These are phyloP conservation scores for Saccopteryx leptura DNA, from an alignment of 2,113 vertebrate species.

Conservation along the genomic window DNA sequence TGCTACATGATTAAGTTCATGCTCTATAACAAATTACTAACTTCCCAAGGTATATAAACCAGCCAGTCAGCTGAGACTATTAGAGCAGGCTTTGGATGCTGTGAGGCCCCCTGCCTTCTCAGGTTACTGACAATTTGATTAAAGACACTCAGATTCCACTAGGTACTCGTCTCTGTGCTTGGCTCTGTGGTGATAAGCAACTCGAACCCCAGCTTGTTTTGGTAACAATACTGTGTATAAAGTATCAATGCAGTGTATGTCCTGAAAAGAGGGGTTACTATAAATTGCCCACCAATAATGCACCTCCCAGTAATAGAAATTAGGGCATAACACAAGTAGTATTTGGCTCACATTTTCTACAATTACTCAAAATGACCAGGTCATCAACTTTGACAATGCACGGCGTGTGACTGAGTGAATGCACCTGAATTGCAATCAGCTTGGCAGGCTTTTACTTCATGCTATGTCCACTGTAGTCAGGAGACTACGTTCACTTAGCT, in stretches of 20 bases:
- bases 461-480: not conserved
- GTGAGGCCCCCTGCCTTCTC: too few relatives aligned
- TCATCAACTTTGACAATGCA: not conserved
- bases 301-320: not conserved
- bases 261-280: not conserved
- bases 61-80: too few relatives aligned
- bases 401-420: not conserved
- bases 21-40: too few relatives aligned
- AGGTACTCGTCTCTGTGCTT: too few relatives aligned
- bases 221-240: not conserved
- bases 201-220: too few relatives aligned
- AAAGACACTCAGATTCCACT: too few relatives aligned
- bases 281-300: not conserved
- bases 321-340: not conserved
- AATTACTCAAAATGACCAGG: not conserved
- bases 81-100: too few relatives aligned
- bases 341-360: not conserved
- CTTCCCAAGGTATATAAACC: too few relatives aligned
- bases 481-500: not conserved
- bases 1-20: too few relatives aligned
- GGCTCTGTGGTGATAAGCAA: too few relatives aligned
- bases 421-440: not conserved
- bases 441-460: not conserved
- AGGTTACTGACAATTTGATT: too few relatives aligned
- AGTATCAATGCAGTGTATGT: not conserved